A percentile compares a stretch with the other conserved stretches of the same genome.
These are phyloP conservation scores for Climacteris rufus DNA, from an alignment of 2,113 vertebrate species.

Conservation along the genomic window DNA sequence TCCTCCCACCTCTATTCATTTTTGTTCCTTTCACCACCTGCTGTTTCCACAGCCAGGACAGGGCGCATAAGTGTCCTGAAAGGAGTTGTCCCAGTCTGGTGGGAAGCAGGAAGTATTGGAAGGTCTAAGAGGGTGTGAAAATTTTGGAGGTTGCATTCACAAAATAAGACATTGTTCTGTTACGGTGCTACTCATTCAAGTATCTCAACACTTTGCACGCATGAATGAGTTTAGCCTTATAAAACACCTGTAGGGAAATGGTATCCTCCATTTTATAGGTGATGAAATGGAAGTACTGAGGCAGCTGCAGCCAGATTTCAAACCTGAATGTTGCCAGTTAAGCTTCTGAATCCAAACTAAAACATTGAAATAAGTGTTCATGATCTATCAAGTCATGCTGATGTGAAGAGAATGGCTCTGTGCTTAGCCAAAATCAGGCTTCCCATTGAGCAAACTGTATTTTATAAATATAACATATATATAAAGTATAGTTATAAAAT, in stretches of 20 bases:
- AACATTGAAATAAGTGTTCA: neutral
- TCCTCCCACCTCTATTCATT: slow-evolving; percentile 32
- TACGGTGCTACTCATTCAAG: neutral
- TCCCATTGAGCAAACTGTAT: neutral
- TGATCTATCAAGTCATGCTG: neutral
- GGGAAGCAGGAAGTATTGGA: slow-evolving; percentile 47
- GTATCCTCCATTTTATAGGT: slow-evolving; percentile 6
- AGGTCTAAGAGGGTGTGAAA: slow-evolving; percentile 49
- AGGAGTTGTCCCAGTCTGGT: neutral
- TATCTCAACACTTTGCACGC: slow-evolving; percentile 31
- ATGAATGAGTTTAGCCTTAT: slow-evolving; percentile 25
- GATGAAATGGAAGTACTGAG: slow-evolving; percentile 38
- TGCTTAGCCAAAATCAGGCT: neutral
- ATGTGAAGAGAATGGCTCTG: neutral
- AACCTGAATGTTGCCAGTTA: neutral
- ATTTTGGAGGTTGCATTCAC: neutral
- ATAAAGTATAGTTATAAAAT: neutral
- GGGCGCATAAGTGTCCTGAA: neutral
- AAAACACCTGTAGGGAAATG: slow-evolving; percentile 37
- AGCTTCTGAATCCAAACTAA: neutral
- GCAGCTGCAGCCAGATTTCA: neutral
- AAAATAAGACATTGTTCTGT: slow-evolving; percentile 48
- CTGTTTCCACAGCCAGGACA: neutral
- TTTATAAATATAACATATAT: neutral
- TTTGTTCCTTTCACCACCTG: slow-evolving; percentile 30